Conservation (phyloP, 2,113 vertebrate species). For the Ia io region DNA sequence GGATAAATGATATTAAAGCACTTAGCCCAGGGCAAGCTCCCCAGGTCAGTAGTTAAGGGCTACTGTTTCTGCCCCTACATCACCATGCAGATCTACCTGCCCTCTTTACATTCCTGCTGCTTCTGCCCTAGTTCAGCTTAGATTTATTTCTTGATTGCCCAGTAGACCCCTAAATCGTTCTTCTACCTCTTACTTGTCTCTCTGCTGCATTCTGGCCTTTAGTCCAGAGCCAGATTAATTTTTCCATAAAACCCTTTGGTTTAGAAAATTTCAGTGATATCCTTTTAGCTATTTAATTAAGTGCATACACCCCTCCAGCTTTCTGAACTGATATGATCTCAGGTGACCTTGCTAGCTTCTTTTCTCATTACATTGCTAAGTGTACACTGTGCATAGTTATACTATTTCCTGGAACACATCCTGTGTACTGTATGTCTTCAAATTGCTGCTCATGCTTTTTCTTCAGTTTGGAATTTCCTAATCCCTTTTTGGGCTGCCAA, state of each 20-base stretch:
- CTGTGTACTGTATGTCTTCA: not conserved
- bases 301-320: not conserved
- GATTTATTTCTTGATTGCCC: not conserved
- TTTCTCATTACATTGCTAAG: not conserved
- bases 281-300: not conserved
- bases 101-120: not conserved
- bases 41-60: not conserved
- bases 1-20: not conserved
- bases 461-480: not conserved
- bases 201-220: not conserved
- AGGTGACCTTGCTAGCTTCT: not conserved
- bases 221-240: not conserved
- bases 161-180: not conserved
- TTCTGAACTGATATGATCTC: not conserved
- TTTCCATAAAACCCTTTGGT: not conserved
- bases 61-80: not conserved
- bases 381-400: not conserved
- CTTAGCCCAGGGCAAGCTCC: not conserved
- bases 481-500: not conserved
- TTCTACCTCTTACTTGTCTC: not conserved
- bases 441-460: not conserved
- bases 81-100: not conserved
- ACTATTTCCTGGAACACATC: not conserved
- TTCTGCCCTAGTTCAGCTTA: not conserved
- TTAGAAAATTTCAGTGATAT: constrained; percentile 5